These are phyloP conservation scores for Paracyclopina nana DNA, from an alignment of 1,140 invertebrate genomes.

Conservation along the genomic window DNA sequence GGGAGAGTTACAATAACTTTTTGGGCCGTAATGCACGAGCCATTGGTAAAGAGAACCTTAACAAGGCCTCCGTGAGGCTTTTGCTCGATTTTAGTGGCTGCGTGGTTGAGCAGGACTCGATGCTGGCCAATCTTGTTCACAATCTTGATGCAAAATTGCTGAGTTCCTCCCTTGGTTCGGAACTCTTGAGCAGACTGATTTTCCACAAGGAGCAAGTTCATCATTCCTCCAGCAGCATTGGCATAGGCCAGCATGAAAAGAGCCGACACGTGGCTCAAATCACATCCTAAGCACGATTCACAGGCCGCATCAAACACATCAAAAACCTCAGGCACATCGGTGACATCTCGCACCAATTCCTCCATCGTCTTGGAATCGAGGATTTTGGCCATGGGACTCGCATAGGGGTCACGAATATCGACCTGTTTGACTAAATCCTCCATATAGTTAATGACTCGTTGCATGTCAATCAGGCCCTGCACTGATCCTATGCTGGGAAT, in stretches of 20 bases:
- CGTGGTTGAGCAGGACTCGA: conserved; percentile 23
- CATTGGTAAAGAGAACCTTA: conserved; percentile 19
- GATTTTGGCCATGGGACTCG: conserved; percentile 22
- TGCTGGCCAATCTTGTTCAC: conserved; percentile 23
- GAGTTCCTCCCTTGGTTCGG: conserved; percentile 28
- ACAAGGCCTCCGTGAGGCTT: conserved; percentile 21
- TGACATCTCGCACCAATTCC: conserved; percentile 21
- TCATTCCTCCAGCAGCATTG: conserved; percentile 25
- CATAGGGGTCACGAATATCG: conserved; percentile 24
- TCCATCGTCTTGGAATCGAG: conserved; percentile 26
- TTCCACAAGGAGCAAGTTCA: conserved; percentile 24
- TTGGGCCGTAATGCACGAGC: conserved; percentile 20
- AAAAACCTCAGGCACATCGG: conserved; percentile 19
- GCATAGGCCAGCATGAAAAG: conserved; percentile 27
- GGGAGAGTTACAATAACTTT: conserved; percentile 19
- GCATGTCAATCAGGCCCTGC: conserved; percentile 25
- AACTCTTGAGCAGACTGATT: conserved; percentile 27
- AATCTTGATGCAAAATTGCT: conserved; percentile 26
- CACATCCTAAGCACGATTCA: conserved; percentile 22
- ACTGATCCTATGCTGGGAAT: conserved; percentile 26
- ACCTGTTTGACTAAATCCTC: conserved; percentile 23
- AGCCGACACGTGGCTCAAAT: conserved; percentile 26
- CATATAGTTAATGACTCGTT: conserved; percentile 24
- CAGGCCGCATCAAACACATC: conserved; percentile 18
- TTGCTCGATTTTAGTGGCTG: conserved; percentile 26